Evolutionary conservation across 2,113 vertebrate genomes (phyloP), one percentile per base, ranked within the genome.

Genomic region (Poecile atricapillus): DNA sequence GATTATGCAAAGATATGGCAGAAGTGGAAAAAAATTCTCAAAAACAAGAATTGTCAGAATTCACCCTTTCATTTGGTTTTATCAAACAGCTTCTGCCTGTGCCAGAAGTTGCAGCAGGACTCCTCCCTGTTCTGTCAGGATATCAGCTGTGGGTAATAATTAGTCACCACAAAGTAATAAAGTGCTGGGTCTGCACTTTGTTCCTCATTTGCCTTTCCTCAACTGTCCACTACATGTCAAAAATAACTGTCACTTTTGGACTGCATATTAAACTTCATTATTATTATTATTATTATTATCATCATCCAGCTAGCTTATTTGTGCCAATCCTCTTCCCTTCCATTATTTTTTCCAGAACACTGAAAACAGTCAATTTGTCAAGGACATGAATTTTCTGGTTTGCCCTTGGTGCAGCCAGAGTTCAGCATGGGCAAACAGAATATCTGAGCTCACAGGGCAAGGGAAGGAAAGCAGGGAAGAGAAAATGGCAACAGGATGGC

Each of bases 401-500:
- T 76, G 31, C 70, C 44, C 49, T 87, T 68, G n/a, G 12, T 56
- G n/a, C 19, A 75, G 47, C 30, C 33, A 44, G 49, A 68, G 49
- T 64, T 94, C 71, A 75, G 23, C 39, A 35, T 17, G 65, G 24
- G 49, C 50, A 89, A 60, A 79, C 21, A 64, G 76, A 67, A 83
- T 37, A 22, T 94, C 17, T 77, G 41, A 49, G 55, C 15, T 91
- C 8, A 1, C 52, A 79, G 60, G 33, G 15, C 1, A 1, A 33
- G 17, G 13, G 15, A 64, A 62, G 41, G 24, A 87, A 60, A 83
- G 68, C 9, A 60, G 9, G 23, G 46, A 67, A 58, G 30, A 80
- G 18, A 13, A 73, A 76, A 43, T 0, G 0, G 13, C n/a, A 70
- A 10, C 15, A 47, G 60, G 15, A 31, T 4, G 2, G 6, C 24